Base-by-base conservation (phyloP, 2,797 vertebrate genomes). In the Darevskia nairensis region DNA sequence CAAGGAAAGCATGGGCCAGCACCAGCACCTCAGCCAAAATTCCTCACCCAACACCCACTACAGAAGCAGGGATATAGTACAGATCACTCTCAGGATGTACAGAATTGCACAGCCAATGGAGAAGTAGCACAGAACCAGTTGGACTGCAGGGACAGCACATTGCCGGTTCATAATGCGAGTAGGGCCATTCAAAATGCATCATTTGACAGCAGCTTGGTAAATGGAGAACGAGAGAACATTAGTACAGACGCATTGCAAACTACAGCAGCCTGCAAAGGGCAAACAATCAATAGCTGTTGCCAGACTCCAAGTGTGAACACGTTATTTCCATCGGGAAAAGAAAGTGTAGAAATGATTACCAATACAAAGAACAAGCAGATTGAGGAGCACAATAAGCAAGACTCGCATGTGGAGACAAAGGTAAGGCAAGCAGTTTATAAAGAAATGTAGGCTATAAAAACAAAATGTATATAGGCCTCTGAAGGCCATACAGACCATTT, bases 71-170 rank as follows among this genome's bases (percentile, higher is more conserved):
- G 92, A 91, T 91, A 85, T n/a, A 88, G 64, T 68, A 86, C 91
- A 29, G 68, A 93, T 78, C 85, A 88, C 80, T 91, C 93, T 95
- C 94, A 93, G 94, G 95, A 94, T 78, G 91, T 87, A 87, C 94
- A 88, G 84, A 91, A 89, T 32, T 93, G 90, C 85, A 95, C 96
- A 66, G 93, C 95, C 93, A 97, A 97, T 0, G 97, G 97, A 8
- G n/a, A 96, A 1, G 69, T 82, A 39, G 88, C 92, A 23, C 93
- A 89, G 8, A 89, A 84, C 6, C 90, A 68, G 82, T 27, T 0
- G 0, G 96, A 96, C 10, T 82, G 91, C 1, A 93, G 94, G 74
- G 93, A 95, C 0, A 87, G 27, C 19, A 69, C 86, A 2, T 72
- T 1, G 3, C 78, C 64, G 1, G 35, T 90, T 3, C 1, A 1